phyloP scores from a whole-genome alignment of 2,888 invertebrate genomes.

The Chironomus tentans region DNA sequence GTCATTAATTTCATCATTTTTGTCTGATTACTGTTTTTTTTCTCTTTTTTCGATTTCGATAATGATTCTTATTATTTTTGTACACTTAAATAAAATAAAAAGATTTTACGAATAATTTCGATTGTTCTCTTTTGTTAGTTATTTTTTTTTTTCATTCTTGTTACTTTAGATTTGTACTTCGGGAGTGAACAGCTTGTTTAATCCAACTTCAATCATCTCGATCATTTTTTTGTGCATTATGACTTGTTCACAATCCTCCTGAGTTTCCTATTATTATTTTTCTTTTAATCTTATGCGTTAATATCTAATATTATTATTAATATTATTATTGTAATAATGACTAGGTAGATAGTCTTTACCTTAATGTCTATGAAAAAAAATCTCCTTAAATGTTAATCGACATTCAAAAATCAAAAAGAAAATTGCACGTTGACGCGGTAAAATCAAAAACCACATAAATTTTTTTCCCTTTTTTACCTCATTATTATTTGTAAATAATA shows the following conservation, averaged over 20 bases:
- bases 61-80: background rate
- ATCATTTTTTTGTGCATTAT: background rate
- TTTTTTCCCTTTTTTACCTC: background rate
- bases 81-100: slow-evolving; percentile 24
- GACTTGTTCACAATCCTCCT: slow-evolving; percentile 8
- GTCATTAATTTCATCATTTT: background rate
- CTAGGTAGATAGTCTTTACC: background rate
- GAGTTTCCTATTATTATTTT: background rate
- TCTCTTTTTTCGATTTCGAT: background rate
- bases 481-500: slow-evolving; percentile 1
- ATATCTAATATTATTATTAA: background rate
- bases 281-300: background rate
- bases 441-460: background rate
- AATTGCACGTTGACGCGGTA: background rate
- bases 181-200: slow-evolving; percentile 1
- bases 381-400: background rate
- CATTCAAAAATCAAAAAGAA: background rate
- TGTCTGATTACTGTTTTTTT: background rate
- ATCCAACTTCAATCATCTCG: background rate
- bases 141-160: slow-evolving; percentile 4
- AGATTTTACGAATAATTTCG: slow-evolving; percentile 8
- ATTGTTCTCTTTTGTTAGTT: background rate
- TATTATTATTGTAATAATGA: background rate
- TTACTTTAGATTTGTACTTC: slow-evolving; percentile 15
- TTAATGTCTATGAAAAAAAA: background rate